These are phyloP conservation scores for Heliangelus exortis DNA, from an alignment of 2,797 vertebrate species.

Conservation along the genomic window DNA sequence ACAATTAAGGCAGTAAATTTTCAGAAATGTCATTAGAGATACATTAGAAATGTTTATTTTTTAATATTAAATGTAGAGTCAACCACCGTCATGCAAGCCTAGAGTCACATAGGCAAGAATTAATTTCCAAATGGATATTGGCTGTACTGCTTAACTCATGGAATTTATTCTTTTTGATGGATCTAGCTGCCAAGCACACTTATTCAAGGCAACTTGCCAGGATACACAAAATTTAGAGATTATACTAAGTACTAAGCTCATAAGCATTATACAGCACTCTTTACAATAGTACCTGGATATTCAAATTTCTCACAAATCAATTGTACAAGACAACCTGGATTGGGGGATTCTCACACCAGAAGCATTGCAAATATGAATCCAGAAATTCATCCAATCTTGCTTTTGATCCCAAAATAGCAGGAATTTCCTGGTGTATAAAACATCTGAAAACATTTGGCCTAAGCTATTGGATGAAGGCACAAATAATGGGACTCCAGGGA, in stretches of 20 bases:
- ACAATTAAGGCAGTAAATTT: not conserved
- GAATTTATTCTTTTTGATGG: not conserved
- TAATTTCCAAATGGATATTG: not conserved
- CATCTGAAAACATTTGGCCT: not conserved
- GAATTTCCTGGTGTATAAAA: not conserved
- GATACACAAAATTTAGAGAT: not conserved
- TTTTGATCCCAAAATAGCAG: conserved; percentile 20
- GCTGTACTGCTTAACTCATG: conserved; percentile 10
- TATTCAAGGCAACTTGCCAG: conserved; percentile 28
- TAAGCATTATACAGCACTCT: conserved; percentile 1
- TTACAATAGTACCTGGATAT: not conserved
- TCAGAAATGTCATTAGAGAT: not conserved
- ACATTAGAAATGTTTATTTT: not conserved
- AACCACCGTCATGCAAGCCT: not conserved
- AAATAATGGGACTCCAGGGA: conserved; percentile 21
- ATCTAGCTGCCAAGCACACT: not conserved
- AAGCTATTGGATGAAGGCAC: not conserved
- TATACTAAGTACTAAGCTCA: conserved; percentile 10
- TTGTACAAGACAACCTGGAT: not conserved
- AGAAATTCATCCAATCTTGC: not conserved
- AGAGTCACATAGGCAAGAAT: not conserved
- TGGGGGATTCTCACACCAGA: not conserved
- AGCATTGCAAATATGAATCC: not conserved
- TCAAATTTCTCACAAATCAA: conserved; percentile 14
- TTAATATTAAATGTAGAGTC: not conserved